Base-by-base conservation (phyloP, 1,140 invertebrate species). In the Hormaphis cornu region DNA sequence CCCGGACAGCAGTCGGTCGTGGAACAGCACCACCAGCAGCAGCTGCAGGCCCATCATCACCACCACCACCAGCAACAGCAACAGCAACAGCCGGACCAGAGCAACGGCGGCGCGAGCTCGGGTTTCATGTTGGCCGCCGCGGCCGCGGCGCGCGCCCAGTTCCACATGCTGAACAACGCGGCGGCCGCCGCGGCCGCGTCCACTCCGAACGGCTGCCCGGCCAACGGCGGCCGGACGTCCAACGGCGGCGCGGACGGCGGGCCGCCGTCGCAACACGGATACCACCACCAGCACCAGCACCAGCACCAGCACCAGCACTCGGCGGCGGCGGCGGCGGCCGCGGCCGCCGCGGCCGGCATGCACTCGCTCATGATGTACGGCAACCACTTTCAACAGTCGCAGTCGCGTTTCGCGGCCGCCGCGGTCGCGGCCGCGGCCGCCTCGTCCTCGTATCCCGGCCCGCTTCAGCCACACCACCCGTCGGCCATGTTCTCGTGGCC, bases 81-180 rank as follows among this genome's bases (percentile, higher is more conserved):
- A 12, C 52, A 30, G 16, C 52, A 53, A 16, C 52, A 54, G 6
- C 53, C 37, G 7, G 54, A 58, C 20, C 33, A 40, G 14, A 40
- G 18, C 33, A 58, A 58, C 22, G 33, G 53, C 33, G 53, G 28
- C 3, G 20, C 30, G 4, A 56, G 37, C 3, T 50, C 61, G 18
- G 61, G 61, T 12, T 66, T 66, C 42, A 66, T 66, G 61, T 24
- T 66, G 61, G 61, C 61, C 42, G 61, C 61, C 4, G 61, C 61
- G 28, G 61, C 61, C 18, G 61, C 61, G 10, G 61, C 61, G 18
- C 61, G 61, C 0, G 61, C 61, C 0, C 61, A 66, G 3, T 66
- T 66, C 3, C 61, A 66, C 42, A 66, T 66, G 61, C 3, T 66
- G 28, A 66, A 66, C 42, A 66, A 66, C 44, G 61, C 61, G 4